Evolutionary conservation across 2,113 vertebrate species (phyloP), one percentile per base, ranked within the genome.

Genomic region (Castor canadensis): DNA sequence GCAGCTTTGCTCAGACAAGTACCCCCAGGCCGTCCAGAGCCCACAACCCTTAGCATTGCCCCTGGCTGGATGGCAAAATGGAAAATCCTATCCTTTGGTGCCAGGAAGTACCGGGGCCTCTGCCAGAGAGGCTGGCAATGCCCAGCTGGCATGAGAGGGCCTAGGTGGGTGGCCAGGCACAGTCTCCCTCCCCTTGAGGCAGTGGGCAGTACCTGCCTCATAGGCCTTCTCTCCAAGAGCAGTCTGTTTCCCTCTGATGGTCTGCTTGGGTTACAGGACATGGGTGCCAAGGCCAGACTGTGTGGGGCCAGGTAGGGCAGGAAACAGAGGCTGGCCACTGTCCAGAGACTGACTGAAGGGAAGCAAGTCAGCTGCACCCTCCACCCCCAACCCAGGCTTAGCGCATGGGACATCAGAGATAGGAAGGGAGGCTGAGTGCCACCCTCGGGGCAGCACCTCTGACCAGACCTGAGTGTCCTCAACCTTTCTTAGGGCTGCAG

Each of bases 41-140:
- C 89, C 69, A 95, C 87, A 88, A 49, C 83, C 82, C 35, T 73
- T 6, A 54, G 76, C 76, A 60, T 92, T 81, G 77, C 85, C 91
- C 76, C 75, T 24, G 17, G 56, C 94, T 81, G 75, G 69, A 64
- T 72, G 88, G 93, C 45, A 89, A 79, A 96, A 92, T 97, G 96
- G 97, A 97, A 98, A 97, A 91, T 95, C 89, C 94, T 80, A 60
- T 75, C 91, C 66, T 56, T 79, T 52, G 30, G 45, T 93, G 96
- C 95, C 95, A 95, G 91, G 69, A 88, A 52, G 28, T 45, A 69
- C 90, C 13, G 4, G 47, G 38, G 72, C 26, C 87, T 76, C 64
- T 94, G 93, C 79, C 62, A 93, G 75, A 75, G 87, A 93, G 66
- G 83, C 76, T 83, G 77, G 72, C 66, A 71, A 6, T 79, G 69